Base-by-base conservation (phyloP, 2,797 vertebrate species). In the Knipowitschia caucasica region DNA sequence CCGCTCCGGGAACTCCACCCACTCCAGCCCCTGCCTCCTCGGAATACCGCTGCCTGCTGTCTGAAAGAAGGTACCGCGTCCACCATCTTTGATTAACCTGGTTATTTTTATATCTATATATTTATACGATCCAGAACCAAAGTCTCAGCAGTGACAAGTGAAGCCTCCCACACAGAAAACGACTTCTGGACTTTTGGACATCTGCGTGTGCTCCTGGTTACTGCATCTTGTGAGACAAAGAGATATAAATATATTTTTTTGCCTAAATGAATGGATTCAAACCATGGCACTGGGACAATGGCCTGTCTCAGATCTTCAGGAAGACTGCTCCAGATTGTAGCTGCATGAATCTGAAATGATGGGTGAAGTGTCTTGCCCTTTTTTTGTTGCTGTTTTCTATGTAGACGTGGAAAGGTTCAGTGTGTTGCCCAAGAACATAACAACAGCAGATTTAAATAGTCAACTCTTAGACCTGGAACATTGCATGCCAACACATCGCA, bases 131-230 rank as follows among this genome's bases (percentile, higher is more conserved):
- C 29, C 4, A 50, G n/a, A 14, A 4, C 29, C 17, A 51, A 51
- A 38, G n/a, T 51, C 38, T 51, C 55, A 18, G 36, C 7, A 20
- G 21, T 6, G 23, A 43, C 15, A 12, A 7, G 23, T 10, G 5
- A 51, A 24, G 33, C 26, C 31, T 51, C 53, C 46, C 33, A 53
- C 46, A 49, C 17, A 45, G 53, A 36, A 56, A 23, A 30, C 23
- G 7, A 33, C 25, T 34, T 29, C 7, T n/a, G n/a, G n/a, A n/a
- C 23, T 36, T 31, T 5, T 21, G 12, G 55, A 63, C 51, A 59
- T 26, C 33, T 46, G 18, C 23, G 44, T 50, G 35, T 26, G 3
- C 36, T 47, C 29, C 44, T 20, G 9, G 27, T 30, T 29, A 15
- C 29, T 33, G 18, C 29, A 7, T 43, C 23, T 43, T 25, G 11